Conservation (phyloP, 2,797 vertebrate species). For the Chelidonichthys spinosus region DNA sequence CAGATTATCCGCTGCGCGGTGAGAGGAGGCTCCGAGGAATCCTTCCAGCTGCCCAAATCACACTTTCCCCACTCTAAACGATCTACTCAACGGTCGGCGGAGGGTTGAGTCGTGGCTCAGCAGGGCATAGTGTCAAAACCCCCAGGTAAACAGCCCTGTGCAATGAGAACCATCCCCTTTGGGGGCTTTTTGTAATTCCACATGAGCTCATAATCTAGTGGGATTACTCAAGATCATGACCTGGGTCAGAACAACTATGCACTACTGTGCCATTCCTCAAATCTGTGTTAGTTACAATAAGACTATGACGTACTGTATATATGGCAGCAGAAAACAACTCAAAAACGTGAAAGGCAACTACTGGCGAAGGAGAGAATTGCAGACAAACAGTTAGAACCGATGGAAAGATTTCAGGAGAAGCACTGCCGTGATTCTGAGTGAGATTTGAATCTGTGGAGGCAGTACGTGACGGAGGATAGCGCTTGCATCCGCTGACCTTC, state of each 20-base stretch:
- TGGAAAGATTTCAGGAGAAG: constrained; percentile 9
- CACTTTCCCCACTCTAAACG: constrained; percentile 43
- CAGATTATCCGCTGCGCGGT: constrained; percentile 60
- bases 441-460: constrained; percentile 58
- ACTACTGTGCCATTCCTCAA: constrained; percentile 43
- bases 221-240: constrained; percentile 64
- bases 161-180: constrained; percentile 28
- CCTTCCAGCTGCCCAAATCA: constrained; percentile 42
- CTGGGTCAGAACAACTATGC: constrained; percentile 47
- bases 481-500: constrained; percentile 54
- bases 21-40: constrained; percentile 44
- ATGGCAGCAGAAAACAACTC: constrained; percentile 11
- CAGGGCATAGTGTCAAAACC: constrained; percentile 37
- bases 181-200: constrained; percentile 50
- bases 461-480: constrained; percentile 52
- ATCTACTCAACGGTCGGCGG: constrained; percentile 22
- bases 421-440: constrained; percentile 18
- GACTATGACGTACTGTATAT: not conserved
- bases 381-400: constrained; percentile 22
- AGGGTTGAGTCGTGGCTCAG: constrained; percentile 44
- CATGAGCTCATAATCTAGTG: constrained; percentile 53
- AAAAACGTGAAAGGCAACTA: constrained; percentile 9
- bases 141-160: constrained; percentile 49
- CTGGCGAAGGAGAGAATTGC: constrained; percentile 3
- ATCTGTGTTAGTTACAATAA: constrained; percentile 36